These are phyloP conservation scores for Torymus auratus DNA, from an alignment of 2,888 invertebrate genomes.

Conservation along the genomic window DNA sequence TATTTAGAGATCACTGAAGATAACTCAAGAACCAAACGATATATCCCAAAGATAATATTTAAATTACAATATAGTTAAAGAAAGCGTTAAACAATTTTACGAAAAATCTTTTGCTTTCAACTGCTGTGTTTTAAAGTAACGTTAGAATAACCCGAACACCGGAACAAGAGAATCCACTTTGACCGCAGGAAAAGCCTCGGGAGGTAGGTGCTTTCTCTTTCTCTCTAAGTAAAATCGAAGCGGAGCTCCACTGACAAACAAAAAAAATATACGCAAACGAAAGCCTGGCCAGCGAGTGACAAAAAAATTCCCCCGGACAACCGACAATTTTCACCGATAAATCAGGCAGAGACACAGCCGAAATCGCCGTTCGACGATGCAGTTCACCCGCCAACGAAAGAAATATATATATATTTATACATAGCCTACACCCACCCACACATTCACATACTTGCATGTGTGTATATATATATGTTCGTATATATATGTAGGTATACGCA, in stretches of 20 bases:
- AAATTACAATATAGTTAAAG: too few species aligned
- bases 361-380: constrained; percentile 12
- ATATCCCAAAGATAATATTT: too few species aligned
- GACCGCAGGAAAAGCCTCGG: constrained; percentile 28
- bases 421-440: neutral
- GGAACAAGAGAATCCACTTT: constrained; percentile 53
- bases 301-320: constrained; percentile 29
- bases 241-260: neutral
- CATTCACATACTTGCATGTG: too few species aligned
- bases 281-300: neutral
- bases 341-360: constrained; percentile 44
- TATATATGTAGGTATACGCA: neutral
- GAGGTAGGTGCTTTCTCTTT: neutral
- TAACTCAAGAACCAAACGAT: too few species aligned
- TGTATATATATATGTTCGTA: neutral
- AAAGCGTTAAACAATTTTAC: too few species aligned
- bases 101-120: too few species aligned
- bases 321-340: constrained; percentile 51
- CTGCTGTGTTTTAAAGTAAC: neutral
- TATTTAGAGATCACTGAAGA: too few species aligned
- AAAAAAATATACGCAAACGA: neutral
- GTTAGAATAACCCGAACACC: constrained; percentile 14
- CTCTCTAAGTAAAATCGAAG: constrained; percentile 35
- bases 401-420: neutral
- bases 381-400: constrained; percentile 9